phyloP scores from a whole-genome alignment of 2,797 vertebrate species.

The Parauchenoglanis ngamensis region DNA sequence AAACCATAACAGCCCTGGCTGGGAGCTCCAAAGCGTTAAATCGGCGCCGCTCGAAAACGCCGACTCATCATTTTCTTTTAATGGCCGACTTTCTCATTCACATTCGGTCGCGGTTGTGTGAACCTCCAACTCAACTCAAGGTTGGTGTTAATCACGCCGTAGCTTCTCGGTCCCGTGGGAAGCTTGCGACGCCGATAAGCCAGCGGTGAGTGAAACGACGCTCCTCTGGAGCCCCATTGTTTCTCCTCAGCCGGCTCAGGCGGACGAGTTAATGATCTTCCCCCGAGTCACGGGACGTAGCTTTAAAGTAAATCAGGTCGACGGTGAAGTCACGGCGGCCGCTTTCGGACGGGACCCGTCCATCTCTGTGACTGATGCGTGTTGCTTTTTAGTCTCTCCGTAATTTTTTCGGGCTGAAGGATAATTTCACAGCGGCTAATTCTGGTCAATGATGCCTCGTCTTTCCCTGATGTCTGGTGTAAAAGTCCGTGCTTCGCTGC shows the following conservation, averaged over 20 bases:
- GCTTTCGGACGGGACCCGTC: conserved; percentile 34
- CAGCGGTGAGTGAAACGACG: background rate
- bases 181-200: background rate
- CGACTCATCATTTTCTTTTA: background rate
- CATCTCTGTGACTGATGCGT: conserved; percentile 43
- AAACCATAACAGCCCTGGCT: background rate
- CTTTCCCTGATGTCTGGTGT: conserved; percentile 21
- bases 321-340: conserved; percentile 43
- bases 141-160: background rate
- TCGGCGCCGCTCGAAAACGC: background rate
- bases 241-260: conserved; percentile 9
- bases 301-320: conserved; percentile 41
- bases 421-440: conserved; percentile 54
- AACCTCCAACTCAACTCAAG: background rate
- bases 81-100: background rate
- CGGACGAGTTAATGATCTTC: conserved; percentile 48
- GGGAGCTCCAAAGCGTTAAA: background rate
- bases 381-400: conserved; percentile 38
- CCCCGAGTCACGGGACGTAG: conserved; percentile 27
- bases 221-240: conserved; percentile 17
- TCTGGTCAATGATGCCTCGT: conserved; percentile 48
- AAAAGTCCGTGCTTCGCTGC: background rate
- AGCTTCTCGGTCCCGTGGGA: background rate
- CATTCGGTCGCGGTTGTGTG: background rate
- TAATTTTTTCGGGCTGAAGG: conserved; percentile 38